These are phyloP conservation scores for Capitella teleta DNA, from an alignment of 1,140 invertebrate genomes.

Conservation along the genomic window DNA sequence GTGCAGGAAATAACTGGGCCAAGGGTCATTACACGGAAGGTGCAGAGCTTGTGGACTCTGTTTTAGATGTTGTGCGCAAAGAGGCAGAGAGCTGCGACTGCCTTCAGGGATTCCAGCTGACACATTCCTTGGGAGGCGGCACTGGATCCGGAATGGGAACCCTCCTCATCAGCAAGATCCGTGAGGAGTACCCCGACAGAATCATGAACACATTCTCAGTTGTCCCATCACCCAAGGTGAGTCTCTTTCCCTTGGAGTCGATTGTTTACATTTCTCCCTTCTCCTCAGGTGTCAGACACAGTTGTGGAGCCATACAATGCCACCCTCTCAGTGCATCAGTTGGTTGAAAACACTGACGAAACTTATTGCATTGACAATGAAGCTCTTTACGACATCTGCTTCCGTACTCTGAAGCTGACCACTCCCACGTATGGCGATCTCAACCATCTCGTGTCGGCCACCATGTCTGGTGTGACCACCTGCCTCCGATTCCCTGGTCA, in stretches of 20 bases:
- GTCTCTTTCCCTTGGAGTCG: not conserved
- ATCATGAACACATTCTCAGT: constrained; percentile 46
- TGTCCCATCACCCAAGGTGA: constrained; percentile 43
- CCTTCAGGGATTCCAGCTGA: constrained; percentile 48
- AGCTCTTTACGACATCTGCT: constrained; percentile 37
- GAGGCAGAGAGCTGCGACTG: constrained; percentile 70
- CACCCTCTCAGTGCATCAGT: constrained; percentile 38
- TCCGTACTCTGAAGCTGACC: constrained; percentile 37
- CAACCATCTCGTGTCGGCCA: constrained; percentile 52
- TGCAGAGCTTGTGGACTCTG: constrained; percentile 74
- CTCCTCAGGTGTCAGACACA: constrained; percentile 31
- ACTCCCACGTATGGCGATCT: constrained; percentile 54
- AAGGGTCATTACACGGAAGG: constrained; percentile 85
- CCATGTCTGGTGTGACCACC: constrained; percentile 74
- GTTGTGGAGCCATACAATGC: constrained; percentile 44
- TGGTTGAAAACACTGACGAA: constrained; percentile 41
- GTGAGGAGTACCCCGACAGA: constrained; percentile 44
- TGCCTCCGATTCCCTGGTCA: constrained; percentile 50
- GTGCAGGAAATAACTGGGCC: constrained; percentile 76
- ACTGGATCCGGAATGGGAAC: constrained; percentile 77
- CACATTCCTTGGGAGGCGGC: constrained; percentile 65
- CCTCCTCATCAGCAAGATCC: constrained; percentile 49
- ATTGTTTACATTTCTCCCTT: too few relatives aligned
- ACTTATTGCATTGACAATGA: constrained; percentile 40
- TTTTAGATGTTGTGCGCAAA: constrained; percentile 72